Evolutionary conservation across 2,113 vertebrate species (phyloP).

Genomic region (Paratilapia polleni): DNA sequence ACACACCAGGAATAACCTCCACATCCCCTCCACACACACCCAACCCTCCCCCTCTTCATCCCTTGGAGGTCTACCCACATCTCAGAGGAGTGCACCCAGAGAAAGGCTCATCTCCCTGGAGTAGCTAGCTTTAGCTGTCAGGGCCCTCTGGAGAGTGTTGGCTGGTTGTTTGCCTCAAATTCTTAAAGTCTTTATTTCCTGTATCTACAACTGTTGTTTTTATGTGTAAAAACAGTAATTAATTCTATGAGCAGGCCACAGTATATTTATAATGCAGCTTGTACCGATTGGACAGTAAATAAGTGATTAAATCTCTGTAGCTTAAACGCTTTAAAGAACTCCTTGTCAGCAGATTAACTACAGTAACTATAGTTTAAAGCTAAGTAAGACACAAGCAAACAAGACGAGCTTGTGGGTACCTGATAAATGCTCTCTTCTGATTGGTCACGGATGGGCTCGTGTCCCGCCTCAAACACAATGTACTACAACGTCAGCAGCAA

Average conservation of each 20-base stretch:
- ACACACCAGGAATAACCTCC: slow-evolving; percentile 72
- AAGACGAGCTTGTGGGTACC: slow-evolving; percentile 84
- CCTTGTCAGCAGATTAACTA: neutral
- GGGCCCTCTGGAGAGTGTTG: slow-evolving; percentile 13
- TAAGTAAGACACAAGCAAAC: slow-evolving; percentile 59
- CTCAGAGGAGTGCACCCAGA: slow-evolving; percentile 40
- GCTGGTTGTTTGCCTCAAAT: slow-evolving; percentile 31
- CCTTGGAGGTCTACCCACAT: slow-evolving; percentile 46
- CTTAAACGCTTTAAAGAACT: slow-evolving; percentile 19
- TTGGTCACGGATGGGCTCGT: slow-evolving; percentile 99
- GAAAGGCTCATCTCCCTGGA: slow-evolving; percentile 41
- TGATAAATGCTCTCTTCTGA: slow-evolving; percentile 99
- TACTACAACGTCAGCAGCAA: slow-evolving; percentile 92
- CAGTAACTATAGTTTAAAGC: slow-evolving; percentile 5
- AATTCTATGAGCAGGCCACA: slow-evolving; percentile 11
- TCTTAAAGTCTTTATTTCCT: slow-evolving; percentile 18
- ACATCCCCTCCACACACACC: slow-evolving; percentile 23
- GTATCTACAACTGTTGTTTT: slow-evolving; percentile 30
- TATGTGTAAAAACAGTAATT: slow-evolving; percentile 10
- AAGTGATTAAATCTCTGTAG: slow-evolving; percentile 23
- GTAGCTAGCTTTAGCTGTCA: slow-evolving; percentile 12
- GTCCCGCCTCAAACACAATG: slow-evolving; percentile 99
- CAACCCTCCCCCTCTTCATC: slow-evolving; percentile 29
- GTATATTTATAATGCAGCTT: slow-evolving; percentile 10
- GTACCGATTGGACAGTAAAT: neutral